A percentile compares a stretch with the other conserved stretches of the same genome.
phyloP scores from a whole-genome alignment of 2,888 invertebrate genomes.

The Trichacis sp. region DNA sequence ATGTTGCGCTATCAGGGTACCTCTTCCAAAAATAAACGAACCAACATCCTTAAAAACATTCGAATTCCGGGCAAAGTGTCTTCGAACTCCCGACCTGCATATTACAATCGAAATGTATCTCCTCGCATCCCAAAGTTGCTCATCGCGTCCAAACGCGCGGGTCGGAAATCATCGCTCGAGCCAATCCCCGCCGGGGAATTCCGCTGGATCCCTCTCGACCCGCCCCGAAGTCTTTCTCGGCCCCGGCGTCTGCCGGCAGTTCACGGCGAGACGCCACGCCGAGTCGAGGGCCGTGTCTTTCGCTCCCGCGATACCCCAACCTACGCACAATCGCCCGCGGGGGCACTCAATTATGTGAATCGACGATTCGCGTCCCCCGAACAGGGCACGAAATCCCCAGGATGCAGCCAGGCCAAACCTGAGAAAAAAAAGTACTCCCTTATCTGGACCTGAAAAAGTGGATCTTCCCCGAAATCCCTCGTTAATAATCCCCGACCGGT shows the following conservation, averaged over 20 bases:
- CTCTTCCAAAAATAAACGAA: too few relatives aligned
- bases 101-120: too few relatives aligned
- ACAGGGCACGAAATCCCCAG: too few relatives aligned
- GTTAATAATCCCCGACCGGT: neutral
- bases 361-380: neutral
- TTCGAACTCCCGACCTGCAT: too few relatives aligned
- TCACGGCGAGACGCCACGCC: slow-evolving; percentile 30
- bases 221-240: neutral
- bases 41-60: too few relatives aligned
- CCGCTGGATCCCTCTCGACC: slow-evolving; percentile 2
- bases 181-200: neutral
- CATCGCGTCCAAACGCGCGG: neutral
- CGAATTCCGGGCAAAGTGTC: too few relatives aligned
- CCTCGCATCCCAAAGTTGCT: too few relatives aligned
- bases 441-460: too few relatives aligned
- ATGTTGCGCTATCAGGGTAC: too few relatives aligned
- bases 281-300: neutral
- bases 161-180: neutral
- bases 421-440: too few relatives aligned
- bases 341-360: neutral
- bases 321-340: neutral
- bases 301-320: neutral
- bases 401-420: too few relatives aligned
- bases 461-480: neutral
- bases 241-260: slow-evolving; percentile 34